These are phyloP conservation scores for Harpegnathos saltator DNA, from an alignment of 1,140 invertebrate genomes.

Conservation along the genomic window DNA sequence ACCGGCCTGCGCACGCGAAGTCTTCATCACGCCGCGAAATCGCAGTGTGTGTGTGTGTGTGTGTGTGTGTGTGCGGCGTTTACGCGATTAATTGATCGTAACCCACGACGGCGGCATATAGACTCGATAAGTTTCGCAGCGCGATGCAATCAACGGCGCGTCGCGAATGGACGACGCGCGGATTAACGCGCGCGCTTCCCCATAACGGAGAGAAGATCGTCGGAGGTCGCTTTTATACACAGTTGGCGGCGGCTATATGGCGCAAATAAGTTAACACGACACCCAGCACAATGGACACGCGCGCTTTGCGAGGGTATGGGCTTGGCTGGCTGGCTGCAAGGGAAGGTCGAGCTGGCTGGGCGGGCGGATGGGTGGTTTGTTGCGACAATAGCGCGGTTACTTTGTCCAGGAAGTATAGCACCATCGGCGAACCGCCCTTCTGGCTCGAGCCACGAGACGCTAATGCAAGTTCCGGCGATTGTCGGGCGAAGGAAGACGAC, in stretches of 20 bases:
- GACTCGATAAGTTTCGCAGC: too few species aligned
- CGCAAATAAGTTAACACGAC: slow-evolving; percentile 72
- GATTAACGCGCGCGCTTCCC: slow-evolving; percentile 10
- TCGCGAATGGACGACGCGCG: neutral
- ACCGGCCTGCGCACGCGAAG: too few species aligned
- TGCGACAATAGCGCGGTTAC: slow-evolving; percentile 77
- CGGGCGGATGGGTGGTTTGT: slow-evolving; percentile 65
- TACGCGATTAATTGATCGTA: too few species aligned
- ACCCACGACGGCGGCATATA: too few species aligned
- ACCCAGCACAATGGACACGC: slow-evolving; percentile 63
- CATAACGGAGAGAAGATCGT: slow-evolving; percentile 20
- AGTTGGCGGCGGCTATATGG: slow-evolving; percentile 43
- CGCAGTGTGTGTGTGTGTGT: too few species aligned
- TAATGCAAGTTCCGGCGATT: slow-evolving; percentile 76
- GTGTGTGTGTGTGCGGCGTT: too few species aligned
- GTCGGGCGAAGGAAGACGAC: slow-evolving; percentile 44
- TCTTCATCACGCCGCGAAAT: too few species aligned
- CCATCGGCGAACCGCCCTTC: slow-evolving; percentile 58
- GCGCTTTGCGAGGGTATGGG: slow-evolving; percentile 26
- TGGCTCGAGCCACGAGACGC: slow-evolving; percentile 67
- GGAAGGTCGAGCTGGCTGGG: slow-evolving; percentile 25
- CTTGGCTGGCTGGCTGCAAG: too few species aligned
- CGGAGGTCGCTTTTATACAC: slow-evolving; percentile 10
- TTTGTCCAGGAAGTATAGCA: slow-evolving; percentile 76
- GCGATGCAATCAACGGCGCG: neutral